These are phyloP conservation scores for Volucella inanis DNA, from an alignment of 2,888 invertebrate species.

Conservation along the genomic window DNA sequence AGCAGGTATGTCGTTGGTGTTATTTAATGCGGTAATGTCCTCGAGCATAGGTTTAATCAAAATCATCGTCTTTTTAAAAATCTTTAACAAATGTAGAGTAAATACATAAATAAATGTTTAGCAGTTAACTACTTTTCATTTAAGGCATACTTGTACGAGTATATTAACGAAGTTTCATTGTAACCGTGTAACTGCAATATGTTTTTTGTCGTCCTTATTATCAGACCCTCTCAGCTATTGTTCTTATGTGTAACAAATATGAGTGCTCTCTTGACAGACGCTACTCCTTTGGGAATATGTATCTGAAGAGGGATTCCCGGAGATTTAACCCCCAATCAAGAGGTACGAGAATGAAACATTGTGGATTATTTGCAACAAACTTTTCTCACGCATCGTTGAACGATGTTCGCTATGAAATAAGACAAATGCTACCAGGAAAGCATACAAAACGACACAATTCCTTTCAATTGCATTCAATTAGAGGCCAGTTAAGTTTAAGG, in stretches of 20 bases:
- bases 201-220: constrained; percentile 73
- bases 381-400: constrained; percentile 71
- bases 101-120: no score
- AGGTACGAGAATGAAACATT: constrained; percentile 47
- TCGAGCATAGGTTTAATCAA: no score
- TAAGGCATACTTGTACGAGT: not conserved
- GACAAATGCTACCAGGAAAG: constrained; percentile 51
- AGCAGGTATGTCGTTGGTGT: no score
- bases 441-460: constrained; percentile 49
- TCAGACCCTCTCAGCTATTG: constrained; percentile 51
- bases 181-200: constrained; percentile 60
- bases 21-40: no score
- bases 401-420: constrained; percentile 31
- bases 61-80: no score
- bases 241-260: constrained; percentile 68
- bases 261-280: constrained; percentile 65
- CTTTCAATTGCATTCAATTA: constrained; percentile 72
- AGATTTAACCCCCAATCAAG: constrained; percentile 70
- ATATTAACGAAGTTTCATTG: constrained; percentile 45
- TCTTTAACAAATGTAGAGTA: no score
- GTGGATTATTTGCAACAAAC: constrained; percentile 56
- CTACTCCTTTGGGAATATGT: constrained; percentile 69
- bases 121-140: no score
- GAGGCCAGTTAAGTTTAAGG: constrained; percentile 68
- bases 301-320: constrained; percentile 68